Base-by-base conservation (phyloP, 2,888 invertebrate genomes). In the Lithophane ornitopus region DNA sequence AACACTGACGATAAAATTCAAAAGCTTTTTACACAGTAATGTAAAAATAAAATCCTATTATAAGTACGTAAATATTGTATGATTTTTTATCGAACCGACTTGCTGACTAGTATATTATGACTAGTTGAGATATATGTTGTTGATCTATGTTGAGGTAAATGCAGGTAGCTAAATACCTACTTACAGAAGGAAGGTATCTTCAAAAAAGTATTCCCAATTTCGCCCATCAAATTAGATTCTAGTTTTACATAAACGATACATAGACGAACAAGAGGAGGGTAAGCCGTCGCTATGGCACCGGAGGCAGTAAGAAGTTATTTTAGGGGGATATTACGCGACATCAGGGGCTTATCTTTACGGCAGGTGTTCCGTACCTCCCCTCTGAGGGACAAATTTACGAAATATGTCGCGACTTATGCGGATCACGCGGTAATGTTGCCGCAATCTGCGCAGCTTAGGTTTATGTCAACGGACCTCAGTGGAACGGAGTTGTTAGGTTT, bases 241-340 rank as follows among this genome's bases (percentile, higher is more conserved):
- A 85, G 85, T 84, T 88, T 88, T 89, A 91, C 84, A 91, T 90
- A 91, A 89, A 87, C 85, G 84, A 87, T 92, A 93, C 88, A 91
- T 92, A 93, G 88, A 84, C 74, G 79, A 88, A 88, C 84, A 86
- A 82, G 83, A 81, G 80, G 91, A 90, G 92, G 92, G 90, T 87
- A 89, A 88, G 90, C 88, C 91, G 95, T 95, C 94, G 95, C 94
- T 92, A 94, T 94, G 92, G 94, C 94, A 92, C 95, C 95, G 96
- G 95, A 95, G 95, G 96, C 95, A 94, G 94, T 96, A 95, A 95
- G 95, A 96, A 95, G 95, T 96, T 96, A 96, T 95, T 96, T 95
- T 94, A 96, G 95, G 96, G 95, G 95, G 93, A 94, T 95, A 95
- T 95, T 95, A 94, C 94, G 94, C 93, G 93, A 93, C 95, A 94